Evolutionary conservation across 2,888 invertebrate genomes (phyloP).

Genomic region (Beris morrisii): DNA sequence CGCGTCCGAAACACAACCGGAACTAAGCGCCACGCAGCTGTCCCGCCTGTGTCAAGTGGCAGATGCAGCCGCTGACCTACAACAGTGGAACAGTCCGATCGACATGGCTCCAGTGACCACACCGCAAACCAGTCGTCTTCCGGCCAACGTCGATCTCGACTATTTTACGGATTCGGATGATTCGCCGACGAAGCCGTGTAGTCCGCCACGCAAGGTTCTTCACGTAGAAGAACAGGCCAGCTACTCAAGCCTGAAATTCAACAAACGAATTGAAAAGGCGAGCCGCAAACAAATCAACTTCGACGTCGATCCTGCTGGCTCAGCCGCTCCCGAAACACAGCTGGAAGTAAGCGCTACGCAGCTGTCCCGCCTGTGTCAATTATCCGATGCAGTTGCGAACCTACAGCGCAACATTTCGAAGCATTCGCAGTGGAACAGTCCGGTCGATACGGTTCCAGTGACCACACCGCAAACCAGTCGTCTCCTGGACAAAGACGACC

Average conservation of each 20-base stretch:
- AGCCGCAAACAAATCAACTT: conserved; percentile 10
- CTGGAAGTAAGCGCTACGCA: conserved; percentile 18
- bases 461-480: not conserved
- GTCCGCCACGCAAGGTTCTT: no score
- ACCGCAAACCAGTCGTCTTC: not conserved
- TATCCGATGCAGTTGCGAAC: conserved; percentile 28
- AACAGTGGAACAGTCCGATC: conserved; percentile 29
- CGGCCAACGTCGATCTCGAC: not conserved
- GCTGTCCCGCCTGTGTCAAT: conserved; percentile 21
- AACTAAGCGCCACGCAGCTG: conserved; percentile 17
- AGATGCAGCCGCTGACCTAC: no score
- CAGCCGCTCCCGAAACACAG: not conserved
- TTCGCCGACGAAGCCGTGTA: no score
- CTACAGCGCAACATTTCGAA: conserved; percentile 11
- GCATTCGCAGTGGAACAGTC: conserved; percentile 32
- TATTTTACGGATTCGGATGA: not conserved
- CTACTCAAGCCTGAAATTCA: not conserved
- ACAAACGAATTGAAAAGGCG: conserved; percentile 9
- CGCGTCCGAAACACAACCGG: conserved; percentile 6
- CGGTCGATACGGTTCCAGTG: not conserved
- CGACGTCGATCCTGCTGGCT: conserved; percentile 22
- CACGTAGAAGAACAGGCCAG: not conserved
- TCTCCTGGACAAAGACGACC: not conserved
- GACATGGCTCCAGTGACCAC: not conserved
- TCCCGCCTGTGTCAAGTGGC: no score